Conservation (phyloP, 2,797 vertebrate genomes). For the Poeciliopsis infans region DNA sequence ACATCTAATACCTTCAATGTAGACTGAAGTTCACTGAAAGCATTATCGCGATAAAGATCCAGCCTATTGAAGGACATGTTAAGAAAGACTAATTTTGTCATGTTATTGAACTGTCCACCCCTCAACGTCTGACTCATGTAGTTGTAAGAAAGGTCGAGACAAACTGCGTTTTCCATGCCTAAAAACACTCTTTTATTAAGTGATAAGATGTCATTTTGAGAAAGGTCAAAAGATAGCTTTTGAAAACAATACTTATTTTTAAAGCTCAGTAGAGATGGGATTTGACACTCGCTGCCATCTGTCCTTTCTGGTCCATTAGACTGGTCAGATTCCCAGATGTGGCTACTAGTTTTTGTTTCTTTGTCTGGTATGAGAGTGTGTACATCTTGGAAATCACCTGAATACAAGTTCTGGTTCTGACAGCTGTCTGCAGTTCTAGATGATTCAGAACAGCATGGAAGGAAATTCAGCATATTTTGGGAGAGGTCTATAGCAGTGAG, state of each 20-base stretch:
- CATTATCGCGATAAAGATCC: slow-evolving; percentile 77
- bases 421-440: slow-evolving; percentile 15
- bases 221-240: slow-evolving; percentile 76
- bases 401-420: slow-evolving; percentile 39
- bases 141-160: slow-evolving; percentile 84
- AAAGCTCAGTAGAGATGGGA: slow-evolving; percentile 54
- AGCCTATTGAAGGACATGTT: slow-evolving; percentile 84
- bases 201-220: slow-evolving; percentile 82
- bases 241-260: slow-evolving; percentile 49
- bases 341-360: slow-evolving; percentile 8
- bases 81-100: slow-evolving; percentile 75
- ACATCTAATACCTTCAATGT: slow-evolving; percentile 81
- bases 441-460: slow-evolving; percentile 31
- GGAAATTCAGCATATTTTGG: slow-evolving; percentile 81
- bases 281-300: slow-evolving; percentile 3
- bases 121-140: slow-evolving; percentile 82
- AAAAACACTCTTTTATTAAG: slow-evolving; percentile 68
- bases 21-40: slow-evolving; percentile 75
- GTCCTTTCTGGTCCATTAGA: slow-evolving; percentile 15
- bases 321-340: slow-evolving; percentile 28
- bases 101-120: slow-evolving; percentile 57
- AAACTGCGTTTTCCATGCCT: slow-evolving; percentile 80
- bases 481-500: slow-evolving; percentile 77
- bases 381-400: slow-evolving; percentile 3
- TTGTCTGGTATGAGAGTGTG: slow-evolving; percentile 17